A percentile compares a stretch with the other conserved stretches of the same genome.
Evolutionary conservation across 1,140 invertebrate genomes (phyloP).

Genomic region (Drosophila willistoni): DNA sequence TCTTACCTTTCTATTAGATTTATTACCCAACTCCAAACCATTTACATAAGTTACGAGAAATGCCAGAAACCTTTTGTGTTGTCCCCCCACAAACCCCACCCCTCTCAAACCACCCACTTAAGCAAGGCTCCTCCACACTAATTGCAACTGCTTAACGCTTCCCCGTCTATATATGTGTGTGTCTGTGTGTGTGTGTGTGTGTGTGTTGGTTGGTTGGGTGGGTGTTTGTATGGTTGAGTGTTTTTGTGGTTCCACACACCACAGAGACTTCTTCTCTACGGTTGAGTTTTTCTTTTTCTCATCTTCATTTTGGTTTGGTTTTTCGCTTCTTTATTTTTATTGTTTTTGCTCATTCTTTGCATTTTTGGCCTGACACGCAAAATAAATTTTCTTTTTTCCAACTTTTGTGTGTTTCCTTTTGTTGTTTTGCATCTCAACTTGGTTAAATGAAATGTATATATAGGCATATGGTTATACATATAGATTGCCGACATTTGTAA

Average conservation of each 20-base stretch:
- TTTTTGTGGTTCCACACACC: conserved; percentile 12
- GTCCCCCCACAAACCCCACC: no score
- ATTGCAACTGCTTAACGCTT: conserved; percentile 63
- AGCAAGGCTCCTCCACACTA: conserved; percentile 45
- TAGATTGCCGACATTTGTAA: conserved; percentile 51
- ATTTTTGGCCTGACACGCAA: conserved; percentile 65
- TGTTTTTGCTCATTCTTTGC: conserved; percentile 55
- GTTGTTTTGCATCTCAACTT: background rate
- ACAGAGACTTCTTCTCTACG: background rate
- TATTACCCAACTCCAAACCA: conserved; percentile 49
- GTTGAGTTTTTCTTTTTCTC: conserved; percentile 9
- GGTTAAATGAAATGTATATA: conserved; percentile 1
- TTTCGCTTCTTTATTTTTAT: conserved; percentile 41
- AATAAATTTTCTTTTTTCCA: conserved; percentile 66
- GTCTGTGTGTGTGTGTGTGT: background rate
- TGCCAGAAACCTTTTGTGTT: conserved; percentile 40
- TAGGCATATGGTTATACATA: conserved; percentile 36
- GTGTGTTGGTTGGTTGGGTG: no score
- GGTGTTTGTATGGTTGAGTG: no score
- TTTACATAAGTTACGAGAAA: conserved; percentile 68
- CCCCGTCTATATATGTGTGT: background rate
- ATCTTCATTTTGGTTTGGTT: conserved; percentile 2
- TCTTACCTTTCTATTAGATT: conserved; percentile 55
- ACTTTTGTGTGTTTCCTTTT: background rate
- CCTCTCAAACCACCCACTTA: conserved; percentile 7